Percentiles rank a stretch among this genome's conserved stretches.
Evolutionary conservation across 2,113 vertebrate species (phyloP).

Genomic region (Gopherus evgoodei): DNA sequence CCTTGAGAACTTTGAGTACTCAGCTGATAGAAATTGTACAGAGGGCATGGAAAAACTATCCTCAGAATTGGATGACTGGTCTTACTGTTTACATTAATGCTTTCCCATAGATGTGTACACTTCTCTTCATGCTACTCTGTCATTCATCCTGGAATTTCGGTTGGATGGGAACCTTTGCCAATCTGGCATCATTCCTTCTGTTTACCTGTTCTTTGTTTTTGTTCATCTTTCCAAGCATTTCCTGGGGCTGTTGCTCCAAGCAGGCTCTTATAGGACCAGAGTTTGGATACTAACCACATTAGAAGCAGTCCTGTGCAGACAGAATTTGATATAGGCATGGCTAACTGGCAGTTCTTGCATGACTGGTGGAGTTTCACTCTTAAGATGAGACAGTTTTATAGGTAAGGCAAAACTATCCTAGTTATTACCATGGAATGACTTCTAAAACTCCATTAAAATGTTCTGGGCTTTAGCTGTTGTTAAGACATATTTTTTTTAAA

Average conservation of each 20-base stretch:
- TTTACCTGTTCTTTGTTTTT: not conserved
- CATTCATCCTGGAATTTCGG: not conserved
- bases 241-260: not conserved
- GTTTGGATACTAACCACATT: not conserved
- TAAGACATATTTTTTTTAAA: not conserved
- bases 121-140: not conserved
- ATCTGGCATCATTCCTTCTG: not conserved
- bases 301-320: not conserved
- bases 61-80: not conserved
- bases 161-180: not conserved
- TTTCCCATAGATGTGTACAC: not conserved
- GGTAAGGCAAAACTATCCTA: not conserved
- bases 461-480: not conserved
- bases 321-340: rapidly evolving
- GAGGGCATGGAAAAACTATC: too few relatives aligned
- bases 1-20: not conserved
- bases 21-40: not conserved
- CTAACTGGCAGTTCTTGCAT: not conserved
- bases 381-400: slow-evolving; percentile 11
- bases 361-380: slow-evolving; percentile 24
- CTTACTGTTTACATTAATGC: not conserved
- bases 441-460: not conserved
- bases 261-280: not conserved
- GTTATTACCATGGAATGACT: not conserved
- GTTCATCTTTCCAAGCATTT: not conserved